phyloP scores from a whole-genome alignment of 2,888 invertebrate species.

The Neoaliturus tenellus region DNA sequence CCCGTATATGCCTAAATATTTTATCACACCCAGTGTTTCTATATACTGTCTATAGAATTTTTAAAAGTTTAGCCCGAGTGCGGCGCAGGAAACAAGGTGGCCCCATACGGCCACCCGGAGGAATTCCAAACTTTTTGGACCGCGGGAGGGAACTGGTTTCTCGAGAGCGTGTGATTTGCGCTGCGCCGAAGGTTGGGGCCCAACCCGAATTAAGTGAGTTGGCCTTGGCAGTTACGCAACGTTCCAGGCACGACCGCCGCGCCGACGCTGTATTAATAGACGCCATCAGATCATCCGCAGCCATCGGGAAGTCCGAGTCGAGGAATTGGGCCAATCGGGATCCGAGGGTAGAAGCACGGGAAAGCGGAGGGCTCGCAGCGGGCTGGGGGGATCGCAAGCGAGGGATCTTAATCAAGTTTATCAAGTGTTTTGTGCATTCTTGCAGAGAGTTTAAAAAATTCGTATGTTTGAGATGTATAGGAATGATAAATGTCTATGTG shows the following conservation, averaged over 20 bases:
- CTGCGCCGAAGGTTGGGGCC: conserved; percentile 15
- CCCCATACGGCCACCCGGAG: conserved; percentile 28
- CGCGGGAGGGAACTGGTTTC: conserved; percentile 26
- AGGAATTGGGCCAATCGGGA: background rate
- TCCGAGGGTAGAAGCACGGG: background rate
- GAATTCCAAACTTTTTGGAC: conserved; percentile 18
- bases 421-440: no score
- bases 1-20: no score
- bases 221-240: conserved; percentile 45
- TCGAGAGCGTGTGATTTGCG: conserved; percentile 25
- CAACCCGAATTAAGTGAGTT: conserved; percentile 51
- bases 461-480: no score
- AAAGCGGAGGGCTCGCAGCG: no score
- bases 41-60: no score
- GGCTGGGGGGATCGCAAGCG: no score
- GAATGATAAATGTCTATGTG: no score
- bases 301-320: conserved; percentile 5
- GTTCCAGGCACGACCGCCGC: background rate
- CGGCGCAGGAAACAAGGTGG: background rate
- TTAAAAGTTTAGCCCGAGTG: background rate
- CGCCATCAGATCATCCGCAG: background rate
- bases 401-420: no score
- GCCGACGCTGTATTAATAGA: background rate
- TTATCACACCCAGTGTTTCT: no score
- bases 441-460: no score